Evolutionary conservation across 2,797 vertebrate species (phyloP), one percentile per base, ranked within the genome.

Genomic region (Echeneis naucrates): DNA sequence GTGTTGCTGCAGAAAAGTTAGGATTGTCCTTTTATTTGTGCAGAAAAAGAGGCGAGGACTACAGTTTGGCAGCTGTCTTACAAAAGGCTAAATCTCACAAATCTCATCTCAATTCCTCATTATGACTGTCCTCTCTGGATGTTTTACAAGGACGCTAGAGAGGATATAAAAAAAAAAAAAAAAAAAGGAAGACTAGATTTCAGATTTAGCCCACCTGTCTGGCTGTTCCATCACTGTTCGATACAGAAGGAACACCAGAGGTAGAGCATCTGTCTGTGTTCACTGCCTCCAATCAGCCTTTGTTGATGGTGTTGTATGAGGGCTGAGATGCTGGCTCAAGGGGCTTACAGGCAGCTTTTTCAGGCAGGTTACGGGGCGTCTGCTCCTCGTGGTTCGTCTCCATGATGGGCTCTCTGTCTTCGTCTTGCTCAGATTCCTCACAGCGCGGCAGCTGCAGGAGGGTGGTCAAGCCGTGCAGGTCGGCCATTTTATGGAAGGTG

Each of bases 401-500:
- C 6, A 94, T 63, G 17, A 95, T 94, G 71, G 90, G 88, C 67
- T 91, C 87, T 33, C 80, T 50, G 71, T 94, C 93, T 0, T 93
- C 91, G 0, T 89, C 87, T 23, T 56, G 70, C 21, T 90, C 84
- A 0, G 93, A 85, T 7, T 93, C 93, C 48, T 95, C 94, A 1
- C 92, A 94, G 69, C 78, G 94, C 0, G 73, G 95, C 88, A 94
- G 94, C 80, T 82, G 95, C 86, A 90, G 89, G 81, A 91, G 92
- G 74, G 89, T 89, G 27, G 83, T 96, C 82, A 94, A 93, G 81
- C 96, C 96, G 58, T 94, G 94, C 75, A 91, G 83, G 83, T 94
- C 95, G 1, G 96, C 94, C 87, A 95, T 86, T 19, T 90, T 95
- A 88, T 95, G 95, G 88, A 97, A 95, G 26, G 95, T 93, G 57